Conservation (phyloP, 2,888 invertebrate genomes). For the Dryobota labecula region DNA sequence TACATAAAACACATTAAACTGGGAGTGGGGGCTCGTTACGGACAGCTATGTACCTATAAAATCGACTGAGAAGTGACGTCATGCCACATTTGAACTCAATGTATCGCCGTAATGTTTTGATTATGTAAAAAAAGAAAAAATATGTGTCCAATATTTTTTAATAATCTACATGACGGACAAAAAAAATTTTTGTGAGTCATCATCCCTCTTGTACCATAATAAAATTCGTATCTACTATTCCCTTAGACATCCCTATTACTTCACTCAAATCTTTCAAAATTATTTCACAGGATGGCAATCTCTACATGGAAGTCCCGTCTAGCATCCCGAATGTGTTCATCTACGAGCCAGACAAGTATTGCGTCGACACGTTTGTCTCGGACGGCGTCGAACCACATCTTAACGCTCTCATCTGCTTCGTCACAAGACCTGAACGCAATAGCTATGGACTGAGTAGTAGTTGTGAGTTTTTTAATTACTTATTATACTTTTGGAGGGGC, state of each 20-base stretch:
- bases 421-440: slow-evolving; percentile 47
- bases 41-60: too few species aligned
- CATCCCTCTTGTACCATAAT: too few species aligned
- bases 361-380: slow-evolving; percentile 82
- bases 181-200: too few species aligned
- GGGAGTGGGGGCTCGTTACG: too few species aligned
- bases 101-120: too few species aligned
- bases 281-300: slow-evolving; percentile 78
- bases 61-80: too few species aligned
- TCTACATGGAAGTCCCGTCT: slow-evolving; percentile 75
- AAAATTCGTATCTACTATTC: not conserved
- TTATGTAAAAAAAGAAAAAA: too few species aligned
- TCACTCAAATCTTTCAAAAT: not conserved
- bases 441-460: slow-evolving; percentile 74
- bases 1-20: too few species aligned
- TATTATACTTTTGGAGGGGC: not conserved
- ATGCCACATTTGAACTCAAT: too few species aligned
- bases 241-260: not conserved
- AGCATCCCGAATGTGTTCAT: slow-evolving; percentile 72
- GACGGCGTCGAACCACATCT: slow-evolving; percentile 67
- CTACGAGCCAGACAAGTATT: slow-evolving; percentile 79
- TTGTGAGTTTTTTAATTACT: slow-evolving; percentile 74
- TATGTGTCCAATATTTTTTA: too few species aligned
- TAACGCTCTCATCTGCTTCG: slow-evolving; percentile 82
- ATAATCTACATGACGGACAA: too few species aligned